Percentiles rank a stretch among this genome's conserved stretches.
phyloP scores from a whole-genome alignment of 2,113 vertebrate species.

The Chaetops frenatus region DNA sequence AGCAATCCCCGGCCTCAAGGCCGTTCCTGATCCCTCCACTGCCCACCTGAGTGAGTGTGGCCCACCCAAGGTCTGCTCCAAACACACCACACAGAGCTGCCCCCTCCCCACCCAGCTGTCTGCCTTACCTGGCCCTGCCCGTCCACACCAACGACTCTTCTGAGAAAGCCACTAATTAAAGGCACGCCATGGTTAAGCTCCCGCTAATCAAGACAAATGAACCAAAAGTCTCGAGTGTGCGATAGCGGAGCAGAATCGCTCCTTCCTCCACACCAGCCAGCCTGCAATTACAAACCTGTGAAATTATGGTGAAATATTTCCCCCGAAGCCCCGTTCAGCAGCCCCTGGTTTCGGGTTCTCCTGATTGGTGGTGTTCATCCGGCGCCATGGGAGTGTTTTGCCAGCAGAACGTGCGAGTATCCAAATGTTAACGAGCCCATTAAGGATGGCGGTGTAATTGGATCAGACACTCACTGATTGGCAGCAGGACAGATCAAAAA shows the following conservation, averaged over 20 bases:
- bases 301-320: conserved; percentile 41
- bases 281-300: conserved; percentile 36
- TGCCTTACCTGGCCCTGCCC: neutral
- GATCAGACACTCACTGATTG: neutral
- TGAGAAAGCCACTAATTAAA: conserved; percentile 50
- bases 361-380: conserved; percentile 24
- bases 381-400: neutral
- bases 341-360: neutral
- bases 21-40: neutral
- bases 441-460: neutral
- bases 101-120: neutral
- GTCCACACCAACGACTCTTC: neutral
- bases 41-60: accelerated
- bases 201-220: conserved; percentile 63
- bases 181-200: conserved; percentile 33
- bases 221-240: neutral
- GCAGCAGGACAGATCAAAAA: conserved; percentile 21
- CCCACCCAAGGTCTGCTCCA: neutral
- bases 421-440: conserved; percentile 54
- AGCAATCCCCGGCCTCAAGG: neutral
- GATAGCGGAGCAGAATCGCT: neutral
- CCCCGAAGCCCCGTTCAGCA: neutral
- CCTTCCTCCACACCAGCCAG: neutral
- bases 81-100: neutral
- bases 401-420: neutral